Evolutionary conservation across 2,113 vertebrate species (phyloP).

Genomic region (Eleginops maclovinus): DNA sequence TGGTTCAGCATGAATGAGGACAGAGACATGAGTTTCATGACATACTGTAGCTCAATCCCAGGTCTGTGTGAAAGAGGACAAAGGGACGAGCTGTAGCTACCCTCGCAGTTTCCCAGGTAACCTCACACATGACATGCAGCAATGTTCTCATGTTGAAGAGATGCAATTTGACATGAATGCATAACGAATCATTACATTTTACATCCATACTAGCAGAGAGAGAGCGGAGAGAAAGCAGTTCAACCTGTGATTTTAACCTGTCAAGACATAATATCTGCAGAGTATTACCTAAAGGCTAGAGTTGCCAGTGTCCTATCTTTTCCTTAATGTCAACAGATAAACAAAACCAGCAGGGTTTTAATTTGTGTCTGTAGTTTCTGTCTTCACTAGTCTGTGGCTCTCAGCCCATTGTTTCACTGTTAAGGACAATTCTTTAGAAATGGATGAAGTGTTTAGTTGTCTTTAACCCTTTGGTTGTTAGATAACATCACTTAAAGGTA

Average conservation of each 20-base stretch:
- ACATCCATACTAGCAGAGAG: background rate
- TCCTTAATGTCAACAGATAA: conserved; percentile 2
- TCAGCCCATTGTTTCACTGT: background rate
- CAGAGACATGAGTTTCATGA: conserved; percentile 21
- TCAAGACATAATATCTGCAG: background rate
- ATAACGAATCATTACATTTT: background rate
- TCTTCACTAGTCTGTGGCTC: background rate
- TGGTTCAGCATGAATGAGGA: conserved; percentile 16
- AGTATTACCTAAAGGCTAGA: background rate
- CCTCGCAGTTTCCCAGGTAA: conserved; percentile 13
- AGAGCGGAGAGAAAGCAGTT: background rate
- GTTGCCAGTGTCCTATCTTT: background rate
- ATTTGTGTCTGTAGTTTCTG: background rate
- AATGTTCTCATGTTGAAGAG: background rate
- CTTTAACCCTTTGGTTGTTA: background rate
- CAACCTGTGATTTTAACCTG: background rate
- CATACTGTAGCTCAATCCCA: conserved; percentile 8
- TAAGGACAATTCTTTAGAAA: background rate
- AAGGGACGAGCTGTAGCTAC: background rate
- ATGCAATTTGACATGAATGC: conserved; percentile 13
- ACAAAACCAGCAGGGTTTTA: background rate
- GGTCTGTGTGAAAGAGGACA: background rate
- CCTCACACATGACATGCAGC: conserved; percentile 25
- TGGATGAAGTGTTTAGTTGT: background rate
- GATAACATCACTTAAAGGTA: background rate